phyloP scores from a whole-genome alignment of 2,113 vertebrate species.

The Megaleporinus macrocephalus region DNA sequence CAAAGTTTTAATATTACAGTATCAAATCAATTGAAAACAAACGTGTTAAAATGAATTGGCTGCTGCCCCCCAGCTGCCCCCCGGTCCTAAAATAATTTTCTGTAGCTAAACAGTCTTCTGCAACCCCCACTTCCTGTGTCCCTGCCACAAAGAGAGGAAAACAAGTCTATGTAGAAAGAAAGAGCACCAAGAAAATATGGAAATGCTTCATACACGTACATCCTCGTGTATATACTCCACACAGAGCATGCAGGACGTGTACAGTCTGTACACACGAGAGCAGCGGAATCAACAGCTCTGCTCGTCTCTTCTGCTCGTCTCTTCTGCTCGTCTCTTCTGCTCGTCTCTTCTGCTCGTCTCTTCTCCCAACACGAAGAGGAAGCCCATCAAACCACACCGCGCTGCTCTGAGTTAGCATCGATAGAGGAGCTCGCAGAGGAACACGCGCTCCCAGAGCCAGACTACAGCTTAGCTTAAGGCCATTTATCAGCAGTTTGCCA shows the following conservation, averaged over 20 bases:
- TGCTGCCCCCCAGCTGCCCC: too few species aligned
- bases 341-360: not conserved
- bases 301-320: not conserved
- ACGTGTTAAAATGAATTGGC: too few species aligned
- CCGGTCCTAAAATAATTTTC: too few species aligned
- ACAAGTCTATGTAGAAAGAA: not conserved
- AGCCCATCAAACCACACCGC: not conserved
- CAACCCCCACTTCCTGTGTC: too few species aligned
- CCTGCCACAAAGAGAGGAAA: too few species aligned
- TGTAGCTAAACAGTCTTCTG: too few species aligned
- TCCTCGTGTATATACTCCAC: too few species aligned
- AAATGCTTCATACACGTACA: too few species aligned
- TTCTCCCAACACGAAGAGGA: conserved; percentile 44
- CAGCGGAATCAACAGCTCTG: conserved; percentile 1
- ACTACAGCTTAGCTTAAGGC: conserved; percentile 39
- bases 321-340: not conserved
- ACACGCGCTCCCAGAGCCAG: not conserved
- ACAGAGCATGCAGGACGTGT: too few species aligned
- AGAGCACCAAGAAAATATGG: too few species aligned
- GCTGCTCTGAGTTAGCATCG: not conserved
- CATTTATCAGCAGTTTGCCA: conserved; percentile 45
- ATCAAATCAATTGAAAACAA: too few species aligned
- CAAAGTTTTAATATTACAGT: too few species aligned
- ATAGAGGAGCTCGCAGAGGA: conserved; percentile 4
- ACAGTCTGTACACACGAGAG: not conserved